These are phyloP conservation scores for Chionis minor DNA, from an alignment of 2,113 vertebrate species.

Conservation along the genomic window DNA sequence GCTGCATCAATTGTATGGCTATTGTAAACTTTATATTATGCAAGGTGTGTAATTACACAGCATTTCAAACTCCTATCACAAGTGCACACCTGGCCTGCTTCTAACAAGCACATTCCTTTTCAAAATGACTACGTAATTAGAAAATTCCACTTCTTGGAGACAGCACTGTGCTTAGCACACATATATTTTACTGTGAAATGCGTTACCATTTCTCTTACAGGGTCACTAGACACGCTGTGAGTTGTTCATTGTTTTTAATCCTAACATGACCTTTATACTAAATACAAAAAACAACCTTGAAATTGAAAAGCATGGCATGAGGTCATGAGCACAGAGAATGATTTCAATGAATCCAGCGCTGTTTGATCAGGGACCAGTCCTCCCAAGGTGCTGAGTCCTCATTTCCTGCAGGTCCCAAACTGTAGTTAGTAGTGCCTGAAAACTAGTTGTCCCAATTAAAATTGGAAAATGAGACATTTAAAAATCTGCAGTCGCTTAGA, in stretches of 20 bases:
- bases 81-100: constrained; percentile 63
- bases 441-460: constrained; percentile 25
- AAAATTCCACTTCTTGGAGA: constrained; percentile 38
- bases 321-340: constrained; percentile 41
- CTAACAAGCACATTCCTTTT: constrained; percentile 60
- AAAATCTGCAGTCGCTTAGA: not conserved
- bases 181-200: not conserved
- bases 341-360: constrained; percentile 18
- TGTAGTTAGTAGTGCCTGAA: not conserved
- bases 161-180: not conserved
- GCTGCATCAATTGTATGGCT: constrained; percentile 39
- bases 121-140: constrained; percentile 49
- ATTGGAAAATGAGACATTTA: not conserved
- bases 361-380: constrained; percentile 33
- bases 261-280: constrained; percentile 62
- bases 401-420: constrained; percentile 21
- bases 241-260: constrained; percentile 65
- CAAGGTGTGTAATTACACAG: constrained; percentile 70
- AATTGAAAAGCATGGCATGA: constrained; percentile 57
- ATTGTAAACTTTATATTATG: constrained; percentile 66
- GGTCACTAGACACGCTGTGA: constrained; percentile 51
- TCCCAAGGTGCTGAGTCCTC: constrained; percentile 49
- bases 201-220: constrained; percentile 32
- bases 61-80: constrained; percentile 15
- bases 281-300: constrained; percentile 51